A percentile compares a stretch with the other conserved stretches of the same genome.
These are phyloP conservation scores for Osmerus mordax DNA, from an alignment of 2,113 vertebrate genomes.

Conservation along the genomic window DNA sequence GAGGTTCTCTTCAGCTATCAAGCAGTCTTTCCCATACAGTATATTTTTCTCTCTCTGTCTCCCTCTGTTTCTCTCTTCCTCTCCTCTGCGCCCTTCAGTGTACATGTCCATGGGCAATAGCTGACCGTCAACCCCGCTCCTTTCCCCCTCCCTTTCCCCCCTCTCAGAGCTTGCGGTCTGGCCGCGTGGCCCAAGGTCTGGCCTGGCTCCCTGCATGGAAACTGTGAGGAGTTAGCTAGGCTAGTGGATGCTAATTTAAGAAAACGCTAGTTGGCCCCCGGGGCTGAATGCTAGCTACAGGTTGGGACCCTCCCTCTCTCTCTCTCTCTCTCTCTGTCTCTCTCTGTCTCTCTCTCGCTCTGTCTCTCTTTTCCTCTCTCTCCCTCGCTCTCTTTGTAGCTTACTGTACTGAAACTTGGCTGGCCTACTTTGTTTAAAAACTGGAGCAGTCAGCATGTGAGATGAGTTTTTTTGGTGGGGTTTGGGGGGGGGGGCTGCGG, in stretches of 20 bases:
- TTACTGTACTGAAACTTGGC: slow-evolving; percentile 35
- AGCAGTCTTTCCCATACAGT: no score
- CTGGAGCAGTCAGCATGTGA: slow-evolving; percentile 4
- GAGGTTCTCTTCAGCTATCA: not conserved
- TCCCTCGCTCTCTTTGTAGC: slow-evolving; percentile 10
- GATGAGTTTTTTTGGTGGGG: slow-evolving; percentile 4
- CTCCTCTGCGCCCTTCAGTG: slow-evolving; percentile 31
- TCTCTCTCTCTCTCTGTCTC: not conserved
- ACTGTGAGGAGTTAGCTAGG: slow-evolving; percentile 33
- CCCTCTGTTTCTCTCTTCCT: slow-evolving; percentile 6
- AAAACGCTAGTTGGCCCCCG: not conserved
- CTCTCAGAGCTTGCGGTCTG: slow-evolving; percentile 46
- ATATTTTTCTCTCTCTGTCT: slow-evolving; percentile 23
- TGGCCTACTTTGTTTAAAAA: slow-evolving; percentile 46
- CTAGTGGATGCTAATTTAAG: slow-evolving; percentile 45
- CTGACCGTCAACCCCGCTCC: not conserved
- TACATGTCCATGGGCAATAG: not conserved
- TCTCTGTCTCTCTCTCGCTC: not conserved
- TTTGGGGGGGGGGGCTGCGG: not conserved
- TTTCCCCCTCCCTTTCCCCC: slow-evolving; percentile 4
- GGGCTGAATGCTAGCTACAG: slow-evolving; percentile 32
- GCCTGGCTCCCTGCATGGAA: slow-evolving; percentile 64
- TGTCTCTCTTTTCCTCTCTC: not conserved
- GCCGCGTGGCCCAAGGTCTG: slow-evolving; percentile 59
- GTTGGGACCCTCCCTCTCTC: slow-evolving; percentile 10